Evolutionary conservation across 2,797 vertebrate genomes (phyloP).

Genomic region (Taeniopygia guttata): DNA sequence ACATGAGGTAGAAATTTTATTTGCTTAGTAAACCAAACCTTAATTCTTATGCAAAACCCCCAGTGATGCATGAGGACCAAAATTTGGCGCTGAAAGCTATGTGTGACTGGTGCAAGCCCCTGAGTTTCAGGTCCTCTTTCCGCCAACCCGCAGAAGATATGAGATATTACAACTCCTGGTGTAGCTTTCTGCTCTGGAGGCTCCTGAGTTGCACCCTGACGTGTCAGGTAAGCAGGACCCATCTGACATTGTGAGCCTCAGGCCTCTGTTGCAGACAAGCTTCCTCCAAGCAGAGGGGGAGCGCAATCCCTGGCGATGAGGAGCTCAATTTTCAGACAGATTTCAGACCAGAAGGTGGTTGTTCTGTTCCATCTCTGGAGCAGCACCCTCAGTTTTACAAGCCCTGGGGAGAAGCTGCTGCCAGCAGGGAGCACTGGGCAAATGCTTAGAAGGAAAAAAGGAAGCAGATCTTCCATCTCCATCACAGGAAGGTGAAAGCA

Average conservation of each 20-base stretch:
- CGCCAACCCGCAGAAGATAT: background rate
- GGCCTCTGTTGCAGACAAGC: background rate
- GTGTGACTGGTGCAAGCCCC: background rate
- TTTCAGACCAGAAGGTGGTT: background rate
- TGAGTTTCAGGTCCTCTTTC: constrained; percentile 59
- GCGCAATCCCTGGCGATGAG: background rate
- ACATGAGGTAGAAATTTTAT: background rate
- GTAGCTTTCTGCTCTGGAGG: constrained; percentile 29
- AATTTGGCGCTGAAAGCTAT: background rate
- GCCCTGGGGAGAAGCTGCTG: background rate
- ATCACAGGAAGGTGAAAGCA: background rate
- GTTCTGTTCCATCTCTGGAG: background rate
- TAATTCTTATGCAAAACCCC: background rate
- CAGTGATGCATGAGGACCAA: background rate
- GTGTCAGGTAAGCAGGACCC: background rate
- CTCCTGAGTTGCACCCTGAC: constrained; percentile 6
- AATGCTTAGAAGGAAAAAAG: background rate
- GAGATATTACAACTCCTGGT: background rate
- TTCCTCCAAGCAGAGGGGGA: background rate
- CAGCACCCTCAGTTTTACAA: background rate
- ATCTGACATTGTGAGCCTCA: background rate
- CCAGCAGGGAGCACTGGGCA: background rate
- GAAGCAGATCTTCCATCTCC: background rate
- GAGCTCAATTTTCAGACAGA: background rate
- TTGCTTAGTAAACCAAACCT: background rate